Evolutionary conservation across 2,888 invertebrate species (phyloP).

Genomic region (Aleiodes alternator): DNA sequence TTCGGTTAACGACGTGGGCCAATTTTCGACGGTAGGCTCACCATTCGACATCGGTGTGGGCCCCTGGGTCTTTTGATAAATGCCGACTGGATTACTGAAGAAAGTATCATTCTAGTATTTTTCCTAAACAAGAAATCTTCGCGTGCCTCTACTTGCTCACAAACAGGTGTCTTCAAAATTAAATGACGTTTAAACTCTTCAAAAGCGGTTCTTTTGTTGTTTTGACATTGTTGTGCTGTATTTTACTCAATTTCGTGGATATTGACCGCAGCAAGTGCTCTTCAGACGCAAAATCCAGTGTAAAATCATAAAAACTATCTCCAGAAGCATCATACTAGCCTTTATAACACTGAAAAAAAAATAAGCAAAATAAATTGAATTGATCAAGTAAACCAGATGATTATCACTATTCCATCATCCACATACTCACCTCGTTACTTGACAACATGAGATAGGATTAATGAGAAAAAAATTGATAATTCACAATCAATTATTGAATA

Average conservation of each 20-base stretch:
- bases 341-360: slow-evolving; percentile 27
- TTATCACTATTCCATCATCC: slow-evolving; percentile 49
- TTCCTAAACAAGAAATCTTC: slow-evolving; percentile 21
- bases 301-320: no score
- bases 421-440: not conserved
- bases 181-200: slow-evolving; percentile 2
- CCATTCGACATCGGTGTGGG: slow-evolving; percentile 37
- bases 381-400: slow-evolving; percentile 51
- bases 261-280: no score
- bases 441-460: not conserved
- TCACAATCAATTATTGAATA: not conserved
- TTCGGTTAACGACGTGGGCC: slow-evolving; percentile 54
- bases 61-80: slow-evolving; percentile 51
- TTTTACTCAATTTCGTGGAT: not conserved
- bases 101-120: slow-evolving; percentile 27
- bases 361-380: slow-evolving; percentile 45
- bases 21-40: slow-evolving; percentile 55
- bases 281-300: no score
- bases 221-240: not conserved
- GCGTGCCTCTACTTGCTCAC: not conserved
- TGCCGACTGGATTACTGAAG: slow-evolving; percentile 47
- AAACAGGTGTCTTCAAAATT: slow-evolving; percentile 14
- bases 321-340: slow-evolving; percentile 13
- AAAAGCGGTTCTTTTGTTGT: not conserved
- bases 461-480: not conserved